These are phyloP conservation scores for Perizoma affinitatum DNA, from an alignment of 2,888 invertebrate genomes.

Conservation along the genomic window DNA sequence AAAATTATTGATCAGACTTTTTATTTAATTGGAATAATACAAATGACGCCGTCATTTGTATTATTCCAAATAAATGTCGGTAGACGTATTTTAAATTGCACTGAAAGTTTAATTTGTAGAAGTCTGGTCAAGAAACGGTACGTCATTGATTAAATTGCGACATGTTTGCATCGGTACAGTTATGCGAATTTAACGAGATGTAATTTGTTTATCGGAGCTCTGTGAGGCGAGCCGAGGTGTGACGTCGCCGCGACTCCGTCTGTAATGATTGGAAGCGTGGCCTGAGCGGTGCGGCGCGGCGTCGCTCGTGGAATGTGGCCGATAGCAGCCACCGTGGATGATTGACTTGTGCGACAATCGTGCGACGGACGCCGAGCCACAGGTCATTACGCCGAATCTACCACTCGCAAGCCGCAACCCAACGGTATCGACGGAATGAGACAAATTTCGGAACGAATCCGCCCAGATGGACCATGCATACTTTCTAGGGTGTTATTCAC, in stretches of 20 bases:
- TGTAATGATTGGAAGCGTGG: constrained; percentile 31
- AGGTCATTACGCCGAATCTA: constrained; percentile 44
- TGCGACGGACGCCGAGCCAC: constrained; percentile 47
- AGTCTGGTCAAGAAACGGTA: constrained; percentile 28
- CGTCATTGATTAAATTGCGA: constrained; percentile 38
- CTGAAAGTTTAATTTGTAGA: constrained; percentile 6
- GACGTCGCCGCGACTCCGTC: constrained; percentile 6
- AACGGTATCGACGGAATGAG: constrained; percentile 59
- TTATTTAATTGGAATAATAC: constrained; percentile 18
- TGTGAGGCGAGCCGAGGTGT: constrained; percentile 27
- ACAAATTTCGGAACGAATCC: constrained; percentile 55
- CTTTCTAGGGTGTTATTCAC: constrained; percentile 38
- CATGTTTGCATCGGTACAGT: constrained; percentile 43
- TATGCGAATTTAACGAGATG: constrained; percentile 47
- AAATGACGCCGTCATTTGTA: constrained; percentile 12
- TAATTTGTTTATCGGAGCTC: constrained; percentile 49
- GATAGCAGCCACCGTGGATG: constrained; percentile 52
- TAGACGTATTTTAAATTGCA: constrained; percentile 13
- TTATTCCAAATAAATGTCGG: constrained; percentile 8
- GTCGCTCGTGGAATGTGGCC: constrained; percentile 42
- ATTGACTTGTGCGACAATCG: constrained; percentile 60
- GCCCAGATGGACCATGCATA: constrained; percentile 44
- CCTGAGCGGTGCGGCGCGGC: constrained; percentile 20
- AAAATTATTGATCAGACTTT: constrained; percentile 18
- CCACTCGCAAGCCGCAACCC: constrained; percentile 42